phyloP scores from a whole-genome alignment of 2,113 vertebrate genomes.

The Hassar affinis region DNA sequence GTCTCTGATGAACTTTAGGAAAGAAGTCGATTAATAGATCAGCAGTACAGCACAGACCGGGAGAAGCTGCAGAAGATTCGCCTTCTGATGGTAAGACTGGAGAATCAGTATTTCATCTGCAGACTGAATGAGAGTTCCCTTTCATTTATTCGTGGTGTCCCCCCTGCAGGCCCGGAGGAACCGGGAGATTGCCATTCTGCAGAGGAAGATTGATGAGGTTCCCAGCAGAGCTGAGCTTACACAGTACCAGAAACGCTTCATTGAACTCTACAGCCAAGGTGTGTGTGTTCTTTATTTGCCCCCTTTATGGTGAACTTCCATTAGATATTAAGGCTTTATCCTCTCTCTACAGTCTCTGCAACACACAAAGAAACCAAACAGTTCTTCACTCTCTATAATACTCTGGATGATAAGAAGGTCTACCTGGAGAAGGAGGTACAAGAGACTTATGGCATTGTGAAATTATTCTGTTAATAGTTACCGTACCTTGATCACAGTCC shows the following conservation, averaged over 20 bases:
- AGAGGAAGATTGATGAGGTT: conserved; percentile 96
- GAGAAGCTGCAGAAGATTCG: conserved; percentile 97
- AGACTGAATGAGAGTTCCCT: not conserved
- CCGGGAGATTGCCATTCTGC: conserved; percentile 94
- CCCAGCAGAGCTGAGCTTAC: conserved; percentile 94
- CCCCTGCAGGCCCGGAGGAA: conserved; percentile 87
- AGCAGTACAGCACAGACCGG: conserved; percentile 82
- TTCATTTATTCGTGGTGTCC: conserved; percentile 5
- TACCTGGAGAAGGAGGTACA: conserved; percentile 96
- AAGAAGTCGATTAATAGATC: conserved; percentile 80
- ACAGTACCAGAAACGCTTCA: conserved; percentile 98
- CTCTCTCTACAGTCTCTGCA: conserved; percentile 80
- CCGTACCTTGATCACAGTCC: not conserved
- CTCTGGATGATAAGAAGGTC: conserved; percentile 96
- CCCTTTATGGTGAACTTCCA: not conserved
- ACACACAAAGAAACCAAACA: conserved; percentile 99
- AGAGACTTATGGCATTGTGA: not conserved
- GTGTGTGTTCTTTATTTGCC: not conserved
- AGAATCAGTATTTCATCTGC: not conserved
- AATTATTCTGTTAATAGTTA: not conserved
- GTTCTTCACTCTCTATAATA: conserved; percentile 98
- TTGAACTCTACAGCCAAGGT: conserved; percentile 96
- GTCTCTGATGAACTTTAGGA: conserved; percentile 70
- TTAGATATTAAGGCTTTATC: not conserved
- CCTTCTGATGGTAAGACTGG: conserved; percentile 81